Percentiles rank a stretch among this genome's conserved stretches.
These are phyloP conservation scores for Gallinago paraguaiae DNA, from an alignment of 2,113 vertebrate genomes.

Conservation along the genomic window DNA sequence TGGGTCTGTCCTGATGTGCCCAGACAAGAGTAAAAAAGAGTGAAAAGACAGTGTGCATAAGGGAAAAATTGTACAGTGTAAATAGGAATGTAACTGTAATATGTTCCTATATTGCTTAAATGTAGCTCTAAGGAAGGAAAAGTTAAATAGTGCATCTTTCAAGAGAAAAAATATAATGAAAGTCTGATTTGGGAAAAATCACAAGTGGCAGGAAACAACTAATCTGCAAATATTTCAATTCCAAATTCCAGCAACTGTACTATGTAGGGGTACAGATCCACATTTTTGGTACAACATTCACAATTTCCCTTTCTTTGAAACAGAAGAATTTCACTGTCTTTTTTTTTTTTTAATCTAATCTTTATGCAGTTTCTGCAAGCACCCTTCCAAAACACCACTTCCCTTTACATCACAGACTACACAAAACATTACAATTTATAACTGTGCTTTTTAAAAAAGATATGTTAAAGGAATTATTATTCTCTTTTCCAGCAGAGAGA, in stretches of 20 bases:
- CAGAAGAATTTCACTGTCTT: background rate
- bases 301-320: background rate
- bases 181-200: background rate
- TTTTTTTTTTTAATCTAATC: background rate
- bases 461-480: background rate
- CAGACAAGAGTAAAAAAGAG: background rate
- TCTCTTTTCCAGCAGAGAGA: background rate
- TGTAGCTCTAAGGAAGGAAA: background rate
- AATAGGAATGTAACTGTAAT: background rate
- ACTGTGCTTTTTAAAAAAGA: background rate
- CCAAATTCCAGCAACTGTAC: background rate
- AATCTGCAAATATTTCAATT: background rate
- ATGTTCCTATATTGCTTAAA: background rate
- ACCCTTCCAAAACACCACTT: background rate
- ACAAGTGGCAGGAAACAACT: background rate
- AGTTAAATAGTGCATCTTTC: background rate
- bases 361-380: background rate
- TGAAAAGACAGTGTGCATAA: background rate
- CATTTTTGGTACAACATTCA: background rate
- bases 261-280: background rate
- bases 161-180: background rate
- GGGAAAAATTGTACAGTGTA: background rate
- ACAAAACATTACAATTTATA: background rate
- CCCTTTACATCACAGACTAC: background rate
- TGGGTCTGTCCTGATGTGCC: background rate